Percentiles rank a stretch among this genome's conserved stretches.
Conservation (phyloP, 2,113 vertebrate genomes). For the Bubo bubo region DNA sequence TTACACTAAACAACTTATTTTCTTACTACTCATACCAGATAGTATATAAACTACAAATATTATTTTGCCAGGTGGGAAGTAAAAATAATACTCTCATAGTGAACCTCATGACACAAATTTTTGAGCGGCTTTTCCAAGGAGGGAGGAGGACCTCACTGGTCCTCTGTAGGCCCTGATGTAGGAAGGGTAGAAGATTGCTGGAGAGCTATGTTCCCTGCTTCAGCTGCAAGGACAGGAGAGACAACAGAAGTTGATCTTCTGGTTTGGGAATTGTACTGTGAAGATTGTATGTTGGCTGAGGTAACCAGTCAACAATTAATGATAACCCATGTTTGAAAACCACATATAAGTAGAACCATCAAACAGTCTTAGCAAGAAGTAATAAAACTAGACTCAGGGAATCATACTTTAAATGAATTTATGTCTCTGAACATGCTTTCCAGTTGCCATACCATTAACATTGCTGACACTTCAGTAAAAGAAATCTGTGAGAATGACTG, state of each 20-base stretch:
- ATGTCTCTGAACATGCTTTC: neutral
- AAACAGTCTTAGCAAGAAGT: neutral
- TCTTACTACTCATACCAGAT: neutral
- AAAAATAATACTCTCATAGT: neutral
- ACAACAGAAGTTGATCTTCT: neutral
- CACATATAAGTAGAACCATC: neutral
- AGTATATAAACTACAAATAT: neutral
- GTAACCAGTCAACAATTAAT: neutral
- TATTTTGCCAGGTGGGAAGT: neutral
- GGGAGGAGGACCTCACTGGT: neutral
- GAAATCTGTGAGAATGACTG: neutral
- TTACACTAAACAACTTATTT: neutral
- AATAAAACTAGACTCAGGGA: neutral
- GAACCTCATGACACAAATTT: neutral
- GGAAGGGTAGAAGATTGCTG: neutral
- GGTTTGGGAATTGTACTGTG: neutral
- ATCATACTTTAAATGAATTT: neutral
- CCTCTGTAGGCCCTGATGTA: neutral
- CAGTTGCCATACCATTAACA: neutral
- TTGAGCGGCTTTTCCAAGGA: neutral
- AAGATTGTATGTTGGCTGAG: neutral
- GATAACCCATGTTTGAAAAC: neutral
- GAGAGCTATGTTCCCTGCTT: neutral
- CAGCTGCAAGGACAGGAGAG: neutral
- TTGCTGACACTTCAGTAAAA: neutral